Evolutionary conservation across 2,797 vertebrate genomes (phyloP).

Genomic region (Leptoclinus maculatus): DNA sequence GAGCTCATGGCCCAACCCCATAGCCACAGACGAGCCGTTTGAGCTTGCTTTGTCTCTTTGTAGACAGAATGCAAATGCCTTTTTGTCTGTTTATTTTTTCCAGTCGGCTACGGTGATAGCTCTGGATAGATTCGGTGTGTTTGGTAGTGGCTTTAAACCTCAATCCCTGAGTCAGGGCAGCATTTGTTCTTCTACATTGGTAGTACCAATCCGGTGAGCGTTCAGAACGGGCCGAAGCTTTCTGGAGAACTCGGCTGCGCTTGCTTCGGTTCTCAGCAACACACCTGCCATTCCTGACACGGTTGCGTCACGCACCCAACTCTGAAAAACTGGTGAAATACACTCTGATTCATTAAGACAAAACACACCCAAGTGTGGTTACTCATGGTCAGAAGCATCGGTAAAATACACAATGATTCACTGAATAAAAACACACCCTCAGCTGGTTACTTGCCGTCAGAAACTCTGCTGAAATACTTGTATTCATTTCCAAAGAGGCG

Average conservation of each 20-base stretch:
- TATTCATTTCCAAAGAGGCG: too few species aligned
- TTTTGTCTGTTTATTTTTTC: conserved; percentile 15
- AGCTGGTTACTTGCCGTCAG: too few species aligned
- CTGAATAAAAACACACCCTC: too few species aligned
- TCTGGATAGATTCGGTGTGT: background rate
- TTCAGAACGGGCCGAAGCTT: background rate
- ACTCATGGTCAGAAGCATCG: too few species aligned
- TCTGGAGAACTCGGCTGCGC: background rate
- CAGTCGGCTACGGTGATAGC: background rate
- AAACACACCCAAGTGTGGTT: too few species aligned
- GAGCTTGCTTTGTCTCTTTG: conserved; percentile 49
- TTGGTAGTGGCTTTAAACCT: background rate
- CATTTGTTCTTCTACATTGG: background rate
- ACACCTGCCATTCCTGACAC: background rate
- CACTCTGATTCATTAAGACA: too few species aligned
- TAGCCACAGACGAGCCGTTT: conserved; percentile 41
- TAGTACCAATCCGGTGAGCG: background rate
- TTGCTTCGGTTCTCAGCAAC: background rate
- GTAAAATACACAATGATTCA: too few species aligned
- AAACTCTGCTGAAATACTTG: too few species aligned
- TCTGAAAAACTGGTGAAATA: too few species aligned
- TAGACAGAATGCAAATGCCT: conserved; percentile 32
- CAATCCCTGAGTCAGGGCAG: background rate
- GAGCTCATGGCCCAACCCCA: conserved; percentile 65
- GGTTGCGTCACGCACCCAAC: too few species aligned